These are phyloP conservation scores for Mola mola DNA, from an alignment of 2,113 vertebrate genomes.

Conservation along the genomic window DNA sequence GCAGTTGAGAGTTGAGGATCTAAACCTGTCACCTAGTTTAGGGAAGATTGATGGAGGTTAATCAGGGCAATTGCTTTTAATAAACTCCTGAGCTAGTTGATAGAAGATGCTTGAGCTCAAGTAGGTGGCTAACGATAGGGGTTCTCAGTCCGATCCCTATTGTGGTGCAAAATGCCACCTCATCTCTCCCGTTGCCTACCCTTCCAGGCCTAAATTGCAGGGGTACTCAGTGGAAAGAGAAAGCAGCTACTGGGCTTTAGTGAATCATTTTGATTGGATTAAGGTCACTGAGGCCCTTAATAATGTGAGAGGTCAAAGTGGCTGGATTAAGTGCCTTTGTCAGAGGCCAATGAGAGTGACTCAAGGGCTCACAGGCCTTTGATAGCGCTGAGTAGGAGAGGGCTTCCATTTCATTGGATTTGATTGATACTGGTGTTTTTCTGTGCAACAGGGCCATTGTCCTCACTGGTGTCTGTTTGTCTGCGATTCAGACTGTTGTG, in stretches of 20 bases:
- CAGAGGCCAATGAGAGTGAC: constrained; percentile 73
- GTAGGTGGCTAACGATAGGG: constrained; percentile 87
- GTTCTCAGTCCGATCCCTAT: constrained; percentile 83
- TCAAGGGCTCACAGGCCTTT: constrained; percentile 77
- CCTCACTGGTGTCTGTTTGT: constrained; percentile 76
- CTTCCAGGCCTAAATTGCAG: constrained; percentile 79
- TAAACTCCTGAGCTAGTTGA: constrained; percentile 87
- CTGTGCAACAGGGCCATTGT: constrained; percentile 75
- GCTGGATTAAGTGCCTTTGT: constrained; percentile 92
- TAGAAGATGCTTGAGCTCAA: constrained; percentile 84
- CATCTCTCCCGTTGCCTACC: constrained; percentile 80
- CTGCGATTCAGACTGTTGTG: constrained; percentile 68
- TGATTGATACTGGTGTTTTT: constrained; percentile 80
- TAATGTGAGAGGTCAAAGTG: constrained; percentile 93
- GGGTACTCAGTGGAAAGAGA: constrained; percentile 72
- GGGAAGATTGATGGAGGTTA: constrained; percentile 78
- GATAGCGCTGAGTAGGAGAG: constrained; percentile 78
- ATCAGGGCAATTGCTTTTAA: constrained; percentile 85
- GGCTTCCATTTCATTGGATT: constrained; percentile 78
- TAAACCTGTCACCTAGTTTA: constrained; percentile 81
- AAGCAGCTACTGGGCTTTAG: constrained; percentile 83
- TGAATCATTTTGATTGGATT: constrained; percentile 99
- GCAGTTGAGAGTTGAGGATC: constrained; percentile 23
- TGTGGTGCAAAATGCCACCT: constrained; percentile 87
- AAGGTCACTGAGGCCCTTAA: constrained; percentile 92